Evolutionary conservation across 2,797 vertebrate genomes (phyloP), one percentile per base, ranked within the genome.

Genomic region (Mormyrops boulengeri): DNA sequence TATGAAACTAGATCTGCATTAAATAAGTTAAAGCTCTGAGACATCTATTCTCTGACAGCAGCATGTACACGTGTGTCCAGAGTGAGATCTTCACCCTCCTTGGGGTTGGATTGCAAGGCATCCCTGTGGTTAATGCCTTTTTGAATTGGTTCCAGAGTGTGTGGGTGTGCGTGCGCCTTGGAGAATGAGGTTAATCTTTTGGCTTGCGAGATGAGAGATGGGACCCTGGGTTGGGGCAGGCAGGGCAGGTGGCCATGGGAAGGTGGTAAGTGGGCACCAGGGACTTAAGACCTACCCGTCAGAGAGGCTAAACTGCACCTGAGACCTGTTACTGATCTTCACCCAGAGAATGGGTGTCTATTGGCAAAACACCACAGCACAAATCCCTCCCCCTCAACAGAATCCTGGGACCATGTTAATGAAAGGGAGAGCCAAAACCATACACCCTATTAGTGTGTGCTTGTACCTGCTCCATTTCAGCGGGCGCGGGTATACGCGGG

Each of bases 41-140:
- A 87, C 50, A 87, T 87, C 44, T 60, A 60, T 87, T 57, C 49
- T 85, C 22, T 85, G 47, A 49, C 80, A 84, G 30, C 47, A 84
- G 41, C 19, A 84, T 7, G 49, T 12, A 50, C 47, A 85, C n/a
- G 77, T 47, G 49, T 26, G 49, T 47, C 44, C 82, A 85, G 44
- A 26, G 47, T 85, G 82, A 85, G n/a, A 85, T 85, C 49, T 30
- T 14, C n/a, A 85, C 82, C 47, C 47, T n/a, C 19, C n/a, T 49
- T 85, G 82, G 44, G 8, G 22, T 50, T 85, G 47, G 49, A 50
- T 30, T 12, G 44, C 8, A n/a, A 50, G 82, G n/a, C 41, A n/a
- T 47, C 82, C 82, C 22, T 47, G 44, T 85, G 82, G 82, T 50
- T 50, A 87, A 17, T 26, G 26, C 30, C 52, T 55, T 34, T 57